phyloP scores from a whole-genome alignment of 2,113 vertebrate genomes.

The Promerops cafer region DNA sequence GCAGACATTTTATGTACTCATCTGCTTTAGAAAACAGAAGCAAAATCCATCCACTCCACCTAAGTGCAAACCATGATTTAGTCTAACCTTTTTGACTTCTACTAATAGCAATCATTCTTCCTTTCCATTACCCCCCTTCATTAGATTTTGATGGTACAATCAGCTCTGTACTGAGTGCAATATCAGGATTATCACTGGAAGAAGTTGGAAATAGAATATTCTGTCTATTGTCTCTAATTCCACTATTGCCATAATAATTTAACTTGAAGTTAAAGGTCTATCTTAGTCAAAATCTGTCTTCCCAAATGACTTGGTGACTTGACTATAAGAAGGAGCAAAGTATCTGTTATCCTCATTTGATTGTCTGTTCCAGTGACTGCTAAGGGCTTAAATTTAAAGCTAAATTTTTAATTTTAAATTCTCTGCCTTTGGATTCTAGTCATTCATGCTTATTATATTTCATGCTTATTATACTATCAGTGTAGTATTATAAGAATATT shows the following conservation, averaged over 20 bases:
- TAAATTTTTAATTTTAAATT: neutral
- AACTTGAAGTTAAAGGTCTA: neutral
- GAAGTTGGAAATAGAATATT: neutral
- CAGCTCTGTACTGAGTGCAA: neutral
- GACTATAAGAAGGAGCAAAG: neutral
- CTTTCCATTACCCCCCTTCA: accelerated
- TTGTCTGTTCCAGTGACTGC: neutral
- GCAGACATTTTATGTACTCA: neutral
- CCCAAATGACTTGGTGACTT: neutral
- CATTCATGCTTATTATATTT: neutral
- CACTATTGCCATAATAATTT: neutral
- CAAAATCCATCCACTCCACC: neutral
- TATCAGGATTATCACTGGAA: neutral
- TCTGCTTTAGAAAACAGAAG: neutral
- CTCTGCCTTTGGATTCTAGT: neutral
- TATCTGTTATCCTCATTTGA: neutral
- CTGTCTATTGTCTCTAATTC: neutral
- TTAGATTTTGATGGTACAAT: neutral
- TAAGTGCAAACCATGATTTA: neutral
- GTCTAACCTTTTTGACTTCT: neutral
- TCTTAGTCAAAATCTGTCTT: neutral
- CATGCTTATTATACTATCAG: neutral
- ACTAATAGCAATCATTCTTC: neutral
- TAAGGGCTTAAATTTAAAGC: neutral
- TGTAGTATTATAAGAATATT: neutral